These are phyloP conservation scores for Sphinx pinastri DNA, from an alignment of 2,888 invertebrate genomes.

Conservation along the genomic window DNA sequence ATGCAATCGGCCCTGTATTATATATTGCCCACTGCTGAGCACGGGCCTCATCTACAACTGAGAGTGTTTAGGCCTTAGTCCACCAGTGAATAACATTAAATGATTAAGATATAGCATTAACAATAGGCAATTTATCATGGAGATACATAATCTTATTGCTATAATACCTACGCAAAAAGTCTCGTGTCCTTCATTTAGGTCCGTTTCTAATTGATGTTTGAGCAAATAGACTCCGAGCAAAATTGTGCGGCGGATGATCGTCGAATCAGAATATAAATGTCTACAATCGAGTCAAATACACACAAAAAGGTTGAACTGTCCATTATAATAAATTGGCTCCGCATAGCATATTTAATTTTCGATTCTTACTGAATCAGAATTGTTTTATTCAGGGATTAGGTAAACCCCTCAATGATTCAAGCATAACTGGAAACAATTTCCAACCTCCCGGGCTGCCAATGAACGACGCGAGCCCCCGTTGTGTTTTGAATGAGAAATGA, in stretches of 20 bases:
- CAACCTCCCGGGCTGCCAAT: constrained; percentile 37
- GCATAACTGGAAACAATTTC: constrained; percentile 55
- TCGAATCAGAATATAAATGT: constrained; percentile 7
- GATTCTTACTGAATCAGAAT: constrained; percentile 38
- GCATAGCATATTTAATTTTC: constrained; percentile 10
- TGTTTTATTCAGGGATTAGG: constrained; percentile 51
- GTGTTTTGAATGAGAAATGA: constrained; percentile 49
- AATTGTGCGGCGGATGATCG: no score
- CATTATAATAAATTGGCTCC: constrained; percentile 4
- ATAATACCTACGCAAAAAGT: neutral
- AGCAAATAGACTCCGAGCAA: neutral
- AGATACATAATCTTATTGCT: neutral
- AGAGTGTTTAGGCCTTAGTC: no score
- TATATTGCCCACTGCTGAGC: no score
- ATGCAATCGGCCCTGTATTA: no score
- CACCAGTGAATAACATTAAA: no score
- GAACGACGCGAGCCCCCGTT: constrained; percentile 42
- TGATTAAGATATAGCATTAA: no score
- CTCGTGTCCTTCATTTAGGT: neutral
- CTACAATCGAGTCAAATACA: constrained; percentile 1
- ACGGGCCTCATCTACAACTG: no score
- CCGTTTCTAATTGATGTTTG: neutral
- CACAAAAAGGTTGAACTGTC: neutral
- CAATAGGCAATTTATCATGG: neutral
- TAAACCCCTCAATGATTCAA: constrained; percentile 47